Evolutionary conservation across 2,888 invertebrate species (phyloP), one percentile per base, ranked within the genome.

Genomic region (Torymus auratus): DNA sequence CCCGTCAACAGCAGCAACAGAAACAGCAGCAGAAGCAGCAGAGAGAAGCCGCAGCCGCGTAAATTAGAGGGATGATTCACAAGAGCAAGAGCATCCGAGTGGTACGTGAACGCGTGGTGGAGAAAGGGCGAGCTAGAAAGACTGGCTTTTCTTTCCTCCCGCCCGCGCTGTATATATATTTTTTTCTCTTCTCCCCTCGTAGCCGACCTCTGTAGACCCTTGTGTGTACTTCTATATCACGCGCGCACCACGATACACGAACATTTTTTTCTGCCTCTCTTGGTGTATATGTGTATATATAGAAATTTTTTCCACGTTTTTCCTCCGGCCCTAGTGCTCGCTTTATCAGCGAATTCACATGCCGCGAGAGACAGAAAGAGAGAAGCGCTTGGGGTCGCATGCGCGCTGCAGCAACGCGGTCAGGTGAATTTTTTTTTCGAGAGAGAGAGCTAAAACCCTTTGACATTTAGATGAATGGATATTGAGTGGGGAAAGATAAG

Each of bases 51-150:
- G 23, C 72, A 75, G 28, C 41, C 41, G 41, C 71, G 67, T 75
- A 77, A 84, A 84, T 83, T 81, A 81, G 76, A 86, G 88, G 88
- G 83, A 90, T 90, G 90, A 87, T 89, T 84, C 88, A 89, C 84
- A 89, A 90, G 86, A 88, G 85, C 81, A 90, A 90, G 85, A 88
- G 87, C 83, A 87, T 88, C 80, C 86, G 89, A 87, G 87, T 88
- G 88, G 90, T 90, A 78, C 85, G 89, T 88, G 58, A 14, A 17
- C 41, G 41, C 41, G 41, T 7, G 7, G 7, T n/a, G n/a, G n/a
- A 17, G 28, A 28, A 65, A 52, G 41, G 50, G 17, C 20, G n/a
- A 55, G 41, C 41, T 0, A 28, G 41, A 4, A 28, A 68, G 61
- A 56, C 17, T 41, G 41, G 41, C 41, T 41, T 41, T 41, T 41